Evolutionary conservation across 2,888 invertebrate genomes (phyloP).

Genomic region (Crocallis elinguaria): DNA sequence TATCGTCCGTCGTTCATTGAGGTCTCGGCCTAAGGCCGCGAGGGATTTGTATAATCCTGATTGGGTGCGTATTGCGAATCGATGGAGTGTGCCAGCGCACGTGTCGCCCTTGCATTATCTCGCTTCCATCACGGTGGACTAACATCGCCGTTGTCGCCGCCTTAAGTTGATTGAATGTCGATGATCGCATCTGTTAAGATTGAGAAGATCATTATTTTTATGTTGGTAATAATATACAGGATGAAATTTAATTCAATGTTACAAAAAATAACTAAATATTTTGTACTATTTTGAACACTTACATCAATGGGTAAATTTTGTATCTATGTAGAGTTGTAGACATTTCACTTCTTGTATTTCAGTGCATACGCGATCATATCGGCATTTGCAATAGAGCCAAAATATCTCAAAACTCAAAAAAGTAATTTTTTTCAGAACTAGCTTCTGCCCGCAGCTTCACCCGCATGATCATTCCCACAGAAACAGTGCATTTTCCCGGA

Average conservation of each 20-base stretch:
- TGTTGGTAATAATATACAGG: neutral
- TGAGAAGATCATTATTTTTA: slow-evolving; percentile 14
- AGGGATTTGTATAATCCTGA: slow-evolving; percentile 83
- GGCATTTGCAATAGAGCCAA: no score
- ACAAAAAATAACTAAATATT: no score
- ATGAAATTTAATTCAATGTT: neutral
- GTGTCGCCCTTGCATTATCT: slow-evolving; percentile 67
- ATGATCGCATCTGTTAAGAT: slow-evolving; percentile 14
- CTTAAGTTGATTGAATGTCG: slow-evolving; percentile 28
- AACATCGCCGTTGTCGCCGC: slow-evolving; percentile 15
- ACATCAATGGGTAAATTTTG: no score
- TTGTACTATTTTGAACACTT: no score
- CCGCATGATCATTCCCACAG: no score
- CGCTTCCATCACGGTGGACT: slow-evolving; percentile 47
- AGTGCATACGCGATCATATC: no score
- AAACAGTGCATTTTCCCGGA: no score
- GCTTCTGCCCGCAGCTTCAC: no score
- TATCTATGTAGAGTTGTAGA: no score
- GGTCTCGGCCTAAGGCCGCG: slow-evolving; percentile 54
- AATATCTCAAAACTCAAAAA: no score
- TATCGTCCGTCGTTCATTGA: neutral
- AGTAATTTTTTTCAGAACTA: no score
- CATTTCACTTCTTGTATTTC: no score
- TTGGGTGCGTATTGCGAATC: slow-evolving; percentile 81
- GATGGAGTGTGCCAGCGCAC: slow-evolving; percentile 79